phyloP scores from a whole-genome alignment of 2,113 vertebrate genomes.

The Tyrannus savana region DNA sequence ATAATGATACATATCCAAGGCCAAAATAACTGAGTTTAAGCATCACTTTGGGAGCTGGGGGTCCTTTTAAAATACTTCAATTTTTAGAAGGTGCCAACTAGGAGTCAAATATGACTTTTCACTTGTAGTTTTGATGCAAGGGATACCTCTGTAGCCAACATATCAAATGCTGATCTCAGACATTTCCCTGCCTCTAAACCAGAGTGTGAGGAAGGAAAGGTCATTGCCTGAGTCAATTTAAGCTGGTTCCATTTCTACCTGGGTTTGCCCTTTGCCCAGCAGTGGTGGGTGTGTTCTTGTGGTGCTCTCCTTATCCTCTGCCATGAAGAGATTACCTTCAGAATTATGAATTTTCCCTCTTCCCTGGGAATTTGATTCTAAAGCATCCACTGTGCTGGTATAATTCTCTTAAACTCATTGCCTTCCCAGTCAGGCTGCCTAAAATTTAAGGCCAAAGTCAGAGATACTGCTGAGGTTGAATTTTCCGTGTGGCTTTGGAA shows the following conservation, averaged over 20 bases:
- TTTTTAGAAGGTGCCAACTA: not conserved
- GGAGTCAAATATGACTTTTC: not conserved
- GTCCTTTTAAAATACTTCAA: not conserved
- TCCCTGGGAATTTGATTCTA: not conserved
- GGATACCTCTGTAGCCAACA: not conserved
- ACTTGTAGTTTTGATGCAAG: not conserved
- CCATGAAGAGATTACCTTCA: not conserved
- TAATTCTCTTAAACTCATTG: not conserved
- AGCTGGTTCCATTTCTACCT: not conserved
- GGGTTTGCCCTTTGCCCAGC: not conserved
- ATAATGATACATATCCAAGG: not conserved
- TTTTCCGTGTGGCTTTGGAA: too few species aligned
- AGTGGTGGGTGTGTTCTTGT: not conserved
- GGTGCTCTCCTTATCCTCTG: not conserved
- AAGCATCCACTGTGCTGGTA: not conserved
- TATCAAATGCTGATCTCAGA: not conserved
- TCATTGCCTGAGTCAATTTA: accelerated
- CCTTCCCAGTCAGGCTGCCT: too few species aligned
- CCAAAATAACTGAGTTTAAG: not conserved
- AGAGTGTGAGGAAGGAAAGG: not conserved
- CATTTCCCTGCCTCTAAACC: not conserved
- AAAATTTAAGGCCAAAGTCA: too few species aligned
- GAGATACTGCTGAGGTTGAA: too few species aligned
- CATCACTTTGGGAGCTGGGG: not conserved
- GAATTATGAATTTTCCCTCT: not conserved